Percentiles rank a stretch among this genome's conserved stretches.
Evolutionary conservation across 1,140 invertebrate genomes (phyloP).

Genomic region (Heterodera schachtii): DNA sequence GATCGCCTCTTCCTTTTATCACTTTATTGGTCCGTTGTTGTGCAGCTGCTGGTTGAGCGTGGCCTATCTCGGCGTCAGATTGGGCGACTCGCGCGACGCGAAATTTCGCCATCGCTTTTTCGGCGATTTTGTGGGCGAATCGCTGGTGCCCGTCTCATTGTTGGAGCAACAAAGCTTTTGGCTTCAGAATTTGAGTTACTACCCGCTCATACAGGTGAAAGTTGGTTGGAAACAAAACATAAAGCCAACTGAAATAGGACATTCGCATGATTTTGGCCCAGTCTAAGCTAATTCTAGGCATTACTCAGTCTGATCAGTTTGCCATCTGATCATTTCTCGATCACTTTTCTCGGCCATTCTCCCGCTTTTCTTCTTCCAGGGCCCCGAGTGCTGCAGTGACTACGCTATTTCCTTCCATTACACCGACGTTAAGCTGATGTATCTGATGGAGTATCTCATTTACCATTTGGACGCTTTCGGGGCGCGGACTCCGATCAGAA

Average conservation of each 20-base stretch:
- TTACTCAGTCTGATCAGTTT: too few species aligned
- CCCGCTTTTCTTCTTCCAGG: background rate
- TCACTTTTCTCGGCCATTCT: too few species aligned
- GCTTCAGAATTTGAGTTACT: conserved; percentile 90
- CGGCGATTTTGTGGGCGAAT: background rate
- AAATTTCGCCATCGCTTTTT: conserved; percentile 73
- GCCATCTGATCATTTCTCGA: too few species aligned
- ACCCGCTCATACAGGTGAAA: conserved; percentile 78
- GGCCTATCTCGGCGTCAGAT: conserved; percentile 79
- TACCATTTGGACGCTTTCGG: conserved; percentile 88
- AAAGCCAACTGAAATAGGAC: too few species aligned
- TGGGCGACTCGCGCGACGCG: conserved; percentile 81
- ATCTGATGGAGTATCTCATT: conserved; percentile 88
- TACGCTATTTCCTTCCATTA: conserved; percentile 93
- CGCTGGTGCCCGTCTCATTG: conserved; percentile 72
- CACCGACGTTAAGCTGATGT: conserved; percentile 87
- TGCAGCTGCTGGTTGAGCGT: too few species aligned
- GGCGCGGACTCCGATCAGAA: background rate
- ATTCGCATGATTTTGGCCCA: too few species aligned
- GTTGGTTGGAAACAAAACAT: too few species aligned
- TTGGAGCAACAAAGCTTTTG: conserved; percentile 75
- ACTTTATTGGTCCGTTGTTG: too few species aligned
- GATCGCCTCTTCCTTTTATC: too few species aligned
- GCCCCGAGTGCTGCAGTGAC: conserved; percentile 66
- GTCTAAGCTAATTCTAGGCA: too few species aligned